phyloP scores from a whole-genome alignment of 30 jellyfish, hydroid and myxozoan species.

The Chironex yamaguchii region DNA sequence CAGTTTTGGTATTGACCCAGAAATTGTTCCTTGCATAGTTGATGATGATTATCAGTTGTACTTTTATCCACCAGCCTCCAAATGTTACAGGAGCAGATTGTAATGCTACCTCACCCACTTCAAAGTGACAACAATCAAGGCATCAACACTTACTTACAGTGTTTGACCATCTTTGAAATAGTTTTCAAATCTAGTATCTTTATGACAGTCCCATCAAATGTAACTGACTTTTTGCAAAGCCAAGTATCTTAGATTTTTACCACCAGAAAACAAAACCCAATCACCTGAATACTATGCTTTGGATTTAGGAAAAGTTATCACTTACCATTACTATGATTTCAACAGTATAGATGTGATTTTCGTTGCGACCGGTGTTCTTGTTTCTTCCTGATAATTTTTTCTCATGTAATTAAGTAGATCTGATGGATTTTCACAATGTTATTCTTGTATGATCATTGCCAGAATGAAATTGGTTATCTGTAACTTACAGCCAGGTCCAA shows the following conservation, averaged over 20 bases:
- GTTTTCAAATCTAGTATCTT: slow-evolving; percentile 1
- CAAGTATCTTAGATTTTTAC: not conserved
- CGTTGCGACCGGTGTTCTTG: too few relatives aligned
- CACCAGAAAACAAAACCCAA: not conserved
- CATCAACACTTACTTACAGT: not conserved
- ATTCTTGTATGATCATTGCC: slow-evolving; percentile 5
- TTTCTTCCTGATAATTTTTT: not conserved
- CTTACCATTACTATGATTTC: too few relatives aligned
- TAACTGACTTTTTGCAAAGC: not conserved
- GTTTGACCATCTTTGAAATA: not conserved
- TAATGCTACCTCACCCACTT: not conserved
- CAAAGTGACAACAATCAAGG: slow-evolving; percentile 1
- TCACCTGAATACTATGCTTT: not conserved
- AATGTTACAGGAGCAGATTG: slow-evolving; percentile 1
- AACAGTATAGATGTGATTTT: too few relatives aligned
- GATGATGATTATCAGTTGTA: too few relatives aligned
- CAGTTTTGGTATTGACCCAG: slow-evolving; percentile 17
- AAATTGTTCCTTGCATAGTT: not conserved
- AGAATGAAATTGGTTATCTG: not conserved
- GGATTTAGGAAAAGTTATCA: not conserved
- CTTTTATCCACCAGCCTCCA: too few relatives aligned
- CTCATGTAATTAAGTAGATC: slow-evolving; percentile 3
- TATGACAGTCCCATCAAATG: not conserved
- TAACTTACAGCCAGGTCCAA: slow-evolving; percentile 4
- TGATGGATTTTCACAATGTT: slow-evolving; percentile 1